Evolutionary conservation across 2,888 invertebrate species (phyloP).

Genomic region (Chydorus sphaericus): DNA sequence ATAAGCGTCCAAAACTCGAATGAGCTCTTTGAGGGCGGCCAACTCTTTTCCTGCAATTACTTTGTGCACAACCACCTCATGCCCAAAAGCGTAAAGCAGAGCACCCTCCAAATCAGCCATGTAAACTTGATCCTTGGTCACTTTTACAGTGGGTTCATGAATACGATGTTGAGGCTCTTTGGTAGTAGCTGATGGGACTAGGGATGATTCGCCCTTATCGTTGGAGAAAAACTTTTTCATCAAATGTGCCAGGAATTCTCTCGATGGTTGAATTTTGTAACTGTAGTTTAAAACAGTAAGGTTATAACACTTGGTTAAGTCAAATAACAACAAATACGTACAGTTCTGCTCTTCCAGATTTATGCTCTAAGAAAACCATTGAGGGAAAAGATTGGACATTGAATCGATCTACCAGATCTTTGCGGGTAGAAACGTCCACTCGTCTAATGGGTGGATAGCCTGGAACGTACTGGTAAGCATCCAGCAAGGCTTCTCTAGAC

Average conservation of each 20-base stretch:
- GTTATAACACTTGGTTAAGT: too few species aligned
- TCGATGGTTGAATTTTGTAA: neutral
- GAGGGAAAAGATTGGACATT: slow-evolving; percentile 6
- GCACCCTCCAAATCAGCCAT: slow-evolving; percentile 79
- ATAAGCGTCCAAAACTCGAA: slow-evolving; percentile 53
- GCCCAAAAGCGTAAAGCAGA: slow-evolving; percentile 61
- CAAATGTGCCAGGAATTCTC: neutral
- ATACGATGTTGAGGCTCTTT: neutral
- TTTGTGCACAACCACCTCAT: slow-evolving; percentile 62
- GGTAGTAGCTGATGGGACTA: neutral
- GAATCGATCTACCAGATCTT: slow-evolving; percentile 2
- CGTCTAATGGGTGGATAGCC: slow-evolving; percentile 8
- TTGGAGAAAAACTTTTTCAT: neutral
- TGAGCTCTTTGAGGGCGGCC: slow-evolving; percentile 53
- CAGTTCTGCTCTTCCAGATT: neutral
- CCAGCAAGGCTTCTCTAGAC: slow-evolving; percentile 13
- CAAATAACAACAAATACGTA: too few species aligned
- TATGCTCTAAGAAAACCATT: neutral
- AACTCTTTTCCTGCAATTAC: slow-evolving; percentile 54
- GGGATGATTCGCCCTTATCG: neutral
- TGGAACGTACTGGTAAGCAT: neutral
- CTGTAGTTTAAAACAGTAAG: too few species aligned
- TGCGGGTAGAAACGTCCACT: slow-evolving; percentile 1
- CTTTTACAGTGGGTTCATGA: neutral
- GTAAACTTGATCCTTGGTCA: slow-evolving; percentile 44